Conservation (phyloP, 2,113 vertebrate genomes). For the Leucopsar rothschildi region DNA sequence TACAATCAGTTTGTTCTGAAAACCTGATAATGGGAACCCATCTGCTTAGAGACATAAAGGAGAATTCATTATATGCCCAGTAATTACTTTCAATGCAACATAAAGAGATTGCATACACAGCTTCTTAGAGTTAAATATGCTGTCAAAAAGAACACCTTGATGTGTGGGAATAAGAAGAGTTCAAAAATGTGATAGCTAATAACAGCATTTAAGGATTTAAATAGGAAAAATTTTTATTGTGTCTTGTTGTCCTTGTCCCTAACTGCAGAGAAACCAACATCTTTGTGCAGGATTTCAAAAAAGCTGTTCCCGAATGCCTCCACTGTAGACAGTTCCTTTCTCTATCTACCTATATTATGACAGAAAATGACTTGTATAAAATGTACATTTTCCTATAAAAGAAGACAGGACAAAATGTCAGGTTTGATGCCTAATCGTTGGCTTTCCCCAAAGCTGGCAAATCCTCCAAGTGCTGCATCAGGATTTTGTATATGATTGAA, state of each 20-base stretch:
- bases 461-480: neutral
- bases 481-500: neutral
- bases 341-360: neutral
- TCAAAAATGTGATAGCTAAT: constrained; percentile 9
- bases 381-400: neutral
- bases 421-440: neutral
- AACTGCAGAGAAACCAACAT: neutral
- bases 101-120: constrained; percentile 13
- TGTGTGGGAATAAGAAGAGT: neutral
- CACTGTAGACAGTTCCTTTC: neutral
- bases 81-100: constrained; percentile 52
- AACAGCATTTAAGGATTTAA: constrained; percentile 7
- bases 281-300: neutral
- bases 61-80: constrained; percentile 42
- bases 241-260: neutral
- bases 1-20: constrained; percentile 51
- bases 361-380: neutral
- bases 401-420: neutral
- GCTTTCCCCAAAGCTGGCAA: neutral
- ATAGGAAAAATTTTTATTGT: neutral
- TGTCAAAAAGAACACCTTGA: constrained; percentile 5
- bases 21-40: constrained; percentile 52
- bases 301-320: neutral
- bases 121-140: constrained; percentile 43
- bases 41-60: constrained; percentile 60